phyloP scores from a whole-genome alignment of 1,140 invertebrate genomes.

The Trachelipus rathkii region DNA sequence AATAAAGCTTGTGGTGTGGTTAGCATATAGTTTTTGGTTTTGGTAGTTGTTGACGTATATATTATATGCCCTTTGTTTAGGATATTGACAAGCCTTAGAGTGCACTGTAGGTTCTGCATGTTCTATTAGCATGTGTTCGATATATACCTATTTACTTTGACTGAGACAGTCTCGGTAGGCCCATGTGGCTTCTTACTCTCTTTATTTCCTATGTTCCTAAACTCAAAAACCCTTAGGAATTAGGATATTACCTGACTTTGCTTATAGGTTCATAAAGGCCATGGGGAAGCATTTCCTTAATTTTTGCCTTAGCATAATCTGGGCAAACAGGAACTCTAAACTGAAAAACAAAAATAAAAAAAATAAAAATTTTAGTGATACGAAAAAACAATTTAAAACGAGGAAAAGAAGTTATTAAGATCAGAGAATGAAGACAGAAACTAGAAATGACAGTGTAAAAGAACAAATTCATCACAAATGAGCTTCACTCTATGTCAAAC shows the following conservation, averaged over 20 bases:
- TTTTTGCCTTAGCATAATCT: slow-evolving; percentile 60
- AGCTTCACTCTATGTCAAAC: slow-evolving; percentile 68
- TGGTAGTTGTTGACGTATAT: background rate
- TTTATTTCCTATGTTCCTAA: too few relatives aligned
- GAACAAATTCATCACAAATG: slow-evolving; percentile 59
- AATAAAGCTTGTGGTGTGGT: too few relatives aligned
- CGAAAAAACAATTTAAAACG: background rate
- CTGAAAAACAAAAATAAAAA: slow-evolving; percentile 32
- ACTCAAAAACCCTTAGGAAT: background rate
- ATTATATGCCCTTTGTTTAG: background rate
- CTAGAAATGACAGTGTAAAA: background rate
- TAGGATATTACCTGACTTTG: slow-evolving; percentile 54
- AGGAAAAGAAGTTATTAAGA: background rate
- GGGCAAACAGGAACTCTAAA: slow-evolving; percentile 61
- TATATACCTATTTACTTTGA: too few relatives aligned
- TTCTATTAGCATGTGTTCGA: too few relatives aligned
- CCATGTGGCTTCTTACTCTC: too few relatives aligned
- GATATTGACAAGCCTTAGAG: background rate
- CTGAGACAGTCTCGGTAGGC: too few relatives aligned
- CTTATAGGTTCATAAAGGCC: slow-evolving; percentile 67
- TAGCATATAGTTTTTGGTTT: background rate
- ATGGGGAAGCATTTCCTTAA: slow-evolving; percentile 63
- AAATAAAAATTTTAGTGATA: too few relatives aligned
- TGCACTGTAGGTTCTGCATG: too few relatives aligned
- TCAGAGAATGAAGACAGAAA: background rate